Evolutionary conservation across 2,888 invertebrate genomes (phyloP).

Genomic region (Drosophila putrida): DNA sequence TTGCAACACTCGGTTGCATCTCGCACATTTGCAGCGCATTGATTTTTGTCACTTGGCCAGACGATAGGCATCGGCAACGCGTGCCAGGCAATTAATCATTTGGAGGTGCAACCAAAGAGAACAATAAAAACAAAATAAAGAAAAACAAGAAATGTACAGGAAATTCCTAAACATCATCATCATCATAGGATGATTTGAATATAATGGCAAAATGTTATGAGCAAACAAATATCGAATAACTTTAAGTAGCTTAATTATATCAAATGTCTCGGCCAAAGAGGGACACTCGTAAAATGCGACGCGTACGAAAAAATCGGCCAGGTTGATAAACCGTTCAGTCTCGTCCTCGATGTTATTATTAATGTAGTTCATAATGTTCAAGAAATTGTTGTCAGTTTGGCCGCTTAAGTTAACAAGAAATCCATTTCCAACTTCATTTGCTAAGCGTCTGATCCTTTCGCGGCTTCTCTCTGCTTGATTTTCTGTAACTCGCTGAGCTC

Average conservation of each 20-base stretch:
- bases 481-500: neutral
- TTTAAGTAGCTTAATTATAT: constrained; percentile 16
- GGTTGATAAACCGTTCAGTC: neutral
- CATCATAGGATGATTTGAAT: no score
- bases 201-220: constrained; percentile 1
- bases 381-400: neutral
- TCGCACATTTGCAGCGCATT: constrained; percentile 75
- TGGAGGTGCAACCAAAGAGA: constrained; percentile 16
- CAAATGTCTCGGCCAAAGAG: constrained; percentile 26
- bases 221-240: constrained; percentile 30
- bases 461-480: neutral
- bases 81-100: constrained; percentile 72
- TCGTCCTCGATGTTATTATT: neutral
- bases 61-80: constrained; percentile 73
- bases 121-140: constrained; percentile 6
- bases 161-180: no score
- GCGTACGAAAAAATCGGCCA: constrained; percentile 16
- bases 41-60: constrained; percentile 75
- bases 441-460: no score
- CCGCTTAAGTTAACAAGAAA: no score
- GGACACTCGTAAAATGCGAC: constrained; percentile 32
- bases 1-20: constrained; percentile 44
- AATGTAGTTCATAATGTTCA: neutral
- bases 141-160: constrained; percentile 18
- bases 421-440: no score